These are phyloP conservation scores for Avahi laniger DNA, from an alignment of 2,797 vertebrate genomes.

Conservation along the genomic window DNA sequence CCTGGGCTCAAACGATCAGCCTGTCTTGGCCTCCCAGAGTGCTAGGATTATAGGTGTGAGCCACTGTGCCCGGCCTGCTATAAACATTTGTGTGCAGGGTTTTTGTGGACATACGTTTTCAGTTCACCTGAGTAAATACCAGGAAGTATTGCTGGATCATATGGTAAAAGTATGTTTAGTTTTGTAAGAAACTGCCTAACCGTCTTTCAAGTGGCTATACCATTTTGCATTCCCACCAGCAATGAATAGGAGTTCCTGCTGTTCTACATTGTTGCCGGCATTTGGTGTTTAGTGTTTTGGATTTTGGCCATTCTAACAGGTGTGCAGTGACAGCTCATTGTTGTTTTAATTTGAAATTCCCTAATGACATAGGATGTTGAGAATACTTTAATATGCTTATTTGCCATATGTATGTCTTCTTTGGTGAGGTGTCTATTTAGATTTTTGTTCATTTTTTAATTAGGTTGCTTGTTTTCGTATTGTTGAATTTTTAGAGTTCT, in stretches of 20 bases:
- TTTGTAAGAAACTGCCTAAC: not conserved
- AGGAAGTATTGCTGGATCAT: not conserved
- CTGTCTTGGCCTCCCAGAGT: no score
- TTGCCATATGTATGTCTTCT: not conserved
- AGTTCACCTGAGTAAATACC: not conserved
- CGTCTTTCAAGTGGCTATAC: not conserved
- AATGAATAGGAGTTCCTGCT: not conserved
- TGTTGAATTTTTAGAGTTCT: not conserved
- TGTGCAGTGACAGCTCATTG: not conserved
- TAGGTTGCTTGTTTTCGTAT: not conserved
- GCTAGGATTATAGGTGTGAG: no score
- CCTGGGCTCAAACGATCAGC: no score
- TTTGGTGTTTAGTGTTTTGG: not conserved
- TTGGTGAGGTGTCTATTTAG: not conserved
- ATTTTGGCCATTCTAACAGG: not conserved
- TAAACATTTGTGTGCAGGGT: not conserved
- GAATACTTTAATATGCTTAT: not conserved
- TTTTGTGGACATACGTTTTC: not conserved
- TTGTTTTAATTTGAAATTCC: not conserved
- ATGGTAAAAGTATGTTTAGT: not conserved
- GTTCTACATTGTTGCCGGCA: not conserved
- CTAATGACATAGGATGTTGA: not conserved
- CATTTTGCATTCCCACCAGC: not conserved
- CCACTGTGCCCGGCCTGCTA: not conserved
- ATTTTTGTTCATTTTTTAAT: not conserved